Percentiles rank a stretch among this genome's conserved stretches.
Conservation (phyloP, 2,888 invertebrate species). For the Caenorhabditis virilis region DNA sequence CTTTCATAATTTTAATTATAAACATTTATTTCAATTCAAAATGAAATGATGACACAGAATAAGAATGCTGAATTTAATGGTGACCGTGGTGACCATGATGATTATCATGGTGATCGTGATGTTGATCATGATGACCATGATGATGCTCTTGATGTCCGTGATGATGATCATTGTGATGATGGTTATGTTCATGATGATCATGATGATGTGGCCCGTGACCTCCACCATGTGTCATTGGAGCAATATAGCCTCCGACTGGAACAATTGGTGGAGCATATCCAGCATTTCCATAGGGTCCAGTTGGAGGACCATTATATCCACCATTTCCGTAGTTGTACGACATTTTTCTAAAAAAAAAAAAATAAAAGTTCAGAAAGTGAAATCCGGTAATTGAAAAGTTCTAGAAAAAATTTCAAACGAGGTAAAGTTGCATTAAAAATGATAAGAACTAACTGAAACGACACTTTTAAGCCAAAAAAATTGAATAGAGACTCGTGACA, state of each 20-base stretch:
- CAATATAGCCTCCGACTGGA: conserved; percentile 5
- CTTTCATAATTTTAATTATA: too few species aligned
- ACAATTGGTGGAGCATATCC: conserved; percentile 9
- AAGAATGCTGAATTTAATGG: not conserved
- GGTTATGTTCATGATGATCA: conserved; percentile 14
- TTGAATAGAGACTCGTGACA: too few species aligned
- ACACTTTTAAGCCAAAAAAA: too few species aligned
- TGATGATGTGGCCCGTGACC: conserved; percentile 5
- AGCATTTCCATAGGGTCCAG: not conserved
- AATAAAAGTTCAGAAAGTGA: too few species aligned
- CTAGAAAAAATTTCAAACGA: too few species aligned
- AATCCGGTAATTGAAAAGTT: too few species aligned
- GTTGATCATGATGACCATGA: conserved; percentile 16
- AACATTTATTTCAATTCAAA: too few species aligned
- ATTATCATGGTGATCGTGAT: conserved; percentile 4
- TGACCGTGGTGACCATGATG: not conserved
- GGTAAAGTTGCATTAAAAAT: too few species aligned
- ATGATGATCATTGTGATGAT: conserved; percentile 12
- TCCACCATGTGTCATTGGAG: conserved; percentile 2
- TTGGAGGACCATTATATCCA: not conserved
- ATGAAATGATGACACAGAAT: too few species aligned
- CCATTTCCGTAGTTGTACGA: conserved; percentile 9
- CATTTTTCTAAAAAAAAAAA: too few species aligned
- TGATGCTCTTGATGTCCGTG: conserved; percentile 9
- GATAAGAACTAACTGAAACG: too few species aligned